A percentile compares a stretch with the other conserved stretches of the same genome.
Evolutionary conservation across 2,113 vertebrate species (phyloP).

Genomic region (Pristiophorus japonicus): DNA sequence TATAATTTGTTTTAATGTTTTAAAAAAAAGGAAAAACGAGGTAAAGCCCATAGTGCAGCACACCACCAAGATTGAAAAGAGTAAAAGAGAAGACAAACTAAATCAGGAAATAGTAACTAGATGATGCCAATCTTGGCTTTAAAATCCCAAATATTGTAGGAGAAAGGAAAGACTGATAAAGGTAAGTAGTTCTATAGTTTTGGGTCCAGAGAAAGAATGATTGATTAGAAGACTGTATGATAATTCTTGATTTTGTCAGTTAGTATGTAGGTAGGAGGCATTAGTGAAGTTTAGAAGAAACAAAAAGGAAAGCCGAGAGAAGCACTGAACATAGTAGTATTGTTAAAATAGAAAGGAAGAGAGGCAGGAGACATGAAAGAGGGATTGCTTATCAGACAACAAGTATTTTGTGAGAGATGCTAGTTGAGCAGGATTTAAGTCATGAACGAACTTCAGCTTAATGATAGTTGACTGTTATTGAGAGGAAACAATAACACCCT

Average conservation of each 20-base stretch:
- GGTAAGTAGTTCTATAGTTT: not conserved
- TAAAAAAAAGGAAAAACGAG: not conserved
- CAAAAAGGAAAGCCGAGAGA: not conserved
- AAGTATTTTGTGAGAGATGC: too few relatives aligned
- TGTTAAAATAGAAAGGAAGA: not conserved
- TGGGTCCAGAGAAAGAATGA: not conserved
- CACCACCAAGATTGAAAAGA: not conserved
- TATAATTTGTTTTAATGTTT: conserved; percentile 41
- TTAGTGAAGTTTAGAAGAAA: not conserved
- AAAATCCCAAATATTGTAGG: not conserved
- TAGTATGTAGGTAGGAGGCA: not conserved
- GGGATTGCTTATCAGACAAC: not conserved
- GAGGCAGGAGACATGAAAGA: not conserved
- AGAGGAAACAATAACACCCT: not conserved
- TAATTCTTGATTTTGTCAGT: not conserved
- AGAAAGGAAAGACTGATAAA: not conserved
- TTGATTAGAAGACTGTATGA: not conserved
- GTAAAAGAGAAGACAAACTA: not conserved
- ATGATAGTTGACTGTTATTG: not conserved
- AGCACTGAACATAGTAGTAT: not conserved
- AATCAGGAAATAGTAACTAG: not conserved
- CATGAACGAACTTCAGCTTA: not conserved
- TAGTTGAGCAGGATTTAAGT: not conserved
- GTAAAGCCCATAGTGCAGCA: not conserved
- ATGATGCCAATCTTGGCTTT: not conserved